Conservation (phyloP, 2,797 vertebrate genomes). For the Cynopterus sphinx region DNA sequence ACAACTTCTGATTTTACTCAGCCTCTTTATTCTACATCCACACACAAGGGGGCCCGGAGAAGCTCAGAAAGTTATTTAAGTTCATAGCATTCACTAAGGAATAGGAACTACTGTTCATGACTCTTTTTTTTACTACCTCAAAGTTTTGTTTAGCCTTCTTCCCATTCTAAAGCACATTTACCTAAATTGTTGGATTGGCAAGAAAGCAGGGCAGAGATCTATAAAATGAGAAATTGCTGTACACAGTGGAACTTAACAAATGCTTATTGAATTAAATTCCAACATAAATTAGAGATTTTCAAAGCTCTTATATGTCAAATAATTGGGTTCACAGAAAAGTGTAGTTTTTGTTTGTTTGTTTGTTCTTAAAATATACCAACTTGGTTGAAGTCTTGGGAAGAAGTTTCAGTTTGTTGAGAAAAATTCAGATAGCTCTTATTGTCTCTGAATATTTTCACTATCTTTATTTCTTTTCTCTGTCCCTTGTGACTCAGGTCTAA, state of each 20-base stretch:
- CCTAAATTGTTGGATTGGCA: background rate
- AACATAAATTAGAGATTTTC: background rate
- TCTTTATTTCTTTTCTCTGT: conserved; percentile 29
- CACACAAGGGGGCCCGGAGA: background rate
- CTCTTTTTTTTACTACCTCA: background rate
- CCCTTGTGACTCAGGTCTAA: background rate
- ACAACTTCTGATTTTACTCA: background rate
- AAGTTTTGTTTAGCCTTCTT: background rate
- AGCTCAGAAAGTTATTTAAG: background rate
- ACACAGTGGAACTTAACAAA: background rate
- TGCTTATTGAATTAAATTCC: background rate
- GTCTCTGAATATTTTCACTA: background rate
- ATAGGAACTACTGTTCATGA: background rate
- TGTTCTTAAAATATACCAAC: background rate
- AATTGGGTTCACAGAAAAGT: background rate
- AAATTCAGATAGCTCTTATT: conserved; percentile 22
- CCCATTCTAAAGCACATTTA: background rate
- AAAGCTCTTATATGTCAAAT: background rate
- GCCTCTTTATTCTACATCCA: background rate
- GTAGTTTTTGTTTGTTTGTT: background rate
- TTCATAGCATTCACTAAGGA: background rate
- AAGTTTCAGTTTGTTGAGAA: conserved; percentile 1
- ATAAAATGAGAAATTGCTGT: background rate
- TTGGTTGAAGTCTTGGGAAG: background rate
- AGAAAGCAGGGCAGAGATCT: background rate